Percentiles rank a stretch among this genome's conserved stretches.
Evolutionary conservation across 2,113 vertebrate species (phyloP).

Genomic region (Sturnira hondurensis): DNA sequence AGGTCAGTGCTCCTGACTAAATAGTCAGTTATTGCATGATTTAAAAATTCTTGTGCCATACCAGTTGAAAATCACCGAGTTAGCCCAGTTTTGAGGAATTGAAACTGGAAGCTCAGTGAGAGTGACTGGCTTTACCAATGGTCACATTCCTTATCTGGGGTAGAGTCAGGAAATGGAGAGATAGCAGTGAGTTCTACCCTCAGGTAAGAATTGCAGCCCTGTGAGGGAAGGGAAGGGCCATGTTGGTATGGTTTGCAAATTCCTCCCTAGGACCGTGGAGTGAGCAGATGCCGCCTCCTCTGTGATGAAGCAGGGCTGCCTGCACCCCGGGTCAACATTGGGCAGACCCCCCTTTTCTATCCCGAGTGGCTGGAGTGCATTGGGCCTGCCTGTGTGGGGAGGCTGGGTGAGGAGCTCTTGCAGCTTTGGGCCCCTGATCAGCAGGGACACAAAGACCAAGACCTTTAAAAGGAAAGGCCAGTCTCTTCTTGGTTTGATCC

Average conservation of each 20-base stretch:
- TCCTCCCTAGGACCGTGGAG: not conserved
- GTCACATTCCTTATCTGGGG: not conserved
- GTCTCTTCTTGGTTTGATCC: not conserved
- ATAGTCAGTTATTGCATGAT: too few species aligned
- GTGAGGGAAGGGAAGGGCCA: not conserved
- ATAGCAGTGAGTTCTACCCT: not conserved
- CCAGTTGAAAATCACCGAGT: too few species aligned
- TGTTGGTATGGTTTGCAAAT: not conserved
- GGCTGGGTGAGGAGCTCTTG: not conserved
- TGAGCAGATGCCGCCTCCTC: not conserved
- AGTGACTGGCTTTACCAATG: not conserved
- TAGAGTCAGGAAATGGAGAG: not conserved
- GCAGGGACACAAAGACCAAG: not conserved
- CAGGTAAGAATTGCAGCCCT: not conserved
- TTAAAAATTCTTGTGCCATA: too few species aligned
- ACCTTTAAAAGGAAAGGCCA: not conserved
- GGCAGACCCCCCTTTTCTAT: not conserved
- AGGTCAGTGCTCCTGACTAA: too few species aligned
- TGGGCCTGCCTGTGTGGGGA: not conserved
- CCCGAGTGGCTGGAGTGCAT: not conserved
- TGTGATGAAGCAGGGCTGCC: not conserved
- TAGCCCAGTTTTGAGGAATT: not conserved
- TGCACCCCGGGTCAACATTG: not conserved
- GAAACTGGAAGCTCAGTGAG: not conserved
- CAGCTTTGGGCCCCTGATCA: not conserved